A percentile compares a stretch with the other conserved stretches of the same genome.
Conservation (phyloP, 2,797 vertebrate species). For the Staurois parvus region DNA sequence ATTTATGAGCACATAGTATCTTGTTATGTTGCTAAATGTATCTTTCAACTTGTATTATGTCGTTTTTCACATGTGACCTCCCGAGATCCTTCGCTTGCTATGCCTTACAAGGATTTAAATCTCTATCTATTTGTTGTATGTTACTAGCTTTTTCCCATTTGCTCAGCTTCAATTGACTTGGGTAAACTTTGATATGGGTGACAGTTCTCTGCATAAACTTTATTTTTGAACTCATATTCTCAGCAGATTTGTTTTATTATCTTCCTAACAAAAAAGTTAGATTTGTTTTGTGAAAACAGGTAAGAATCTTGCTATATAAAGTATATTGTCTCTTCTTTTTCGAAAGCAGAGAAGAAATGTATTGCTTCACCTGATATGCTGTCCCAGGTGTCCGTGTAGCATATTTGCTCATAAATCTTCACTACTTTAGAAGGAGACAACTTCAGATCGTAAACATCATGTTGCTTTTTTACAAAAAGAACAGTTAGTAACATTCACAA, state of each 20-base stretch:
- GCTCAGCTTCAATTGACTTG: constrained; percentile 57
- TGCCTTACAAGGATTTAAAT: constrained; percentile 32
- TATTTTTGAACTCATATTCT: constrained; percentile 37
- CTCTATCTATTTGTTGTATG: constrained; percentile 45
- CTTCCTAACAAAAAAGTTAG: constrained; percentile 21
- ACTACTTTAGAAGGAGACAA: constrained; percentile 20
- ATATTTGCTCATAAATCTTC: constrained; percentile 21
- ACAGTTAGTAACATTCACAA: background rate
- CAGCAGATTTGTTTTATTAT: constrained; percentile 30
- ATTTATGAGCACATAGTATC: constrained; percentile 53
- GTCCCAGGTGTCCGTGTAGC: background rate
- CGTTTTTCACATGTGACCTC: constrained; percentile 51
- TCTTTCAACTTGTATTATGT: constrained; percentile 57
- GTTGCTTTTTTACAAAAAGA: background rate
- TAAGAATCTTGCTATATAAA: background rate
- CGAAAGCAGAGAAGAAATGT: background rate
- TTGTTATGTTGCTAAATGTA: constrained; percentile 55
- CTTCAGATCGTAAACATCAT: constrained; percentile 1
- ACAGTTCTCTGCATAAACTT: constrained; percentile 59
- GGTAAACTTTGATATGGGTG: constrained; percentile 47
- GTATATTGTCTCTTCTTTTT: background rate
- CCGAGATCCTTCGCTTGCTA: constrained; percentile 34
- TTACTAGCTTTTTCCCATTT: constrained; percentile 48
- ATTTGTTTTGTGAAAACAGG: constrained; percentile 1
- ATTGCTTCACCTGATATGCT: background rate